Evolutionary conservation across 2,888 invertebrate species (phyloP).

Genomic region (Homarus gammarus): DNA sequence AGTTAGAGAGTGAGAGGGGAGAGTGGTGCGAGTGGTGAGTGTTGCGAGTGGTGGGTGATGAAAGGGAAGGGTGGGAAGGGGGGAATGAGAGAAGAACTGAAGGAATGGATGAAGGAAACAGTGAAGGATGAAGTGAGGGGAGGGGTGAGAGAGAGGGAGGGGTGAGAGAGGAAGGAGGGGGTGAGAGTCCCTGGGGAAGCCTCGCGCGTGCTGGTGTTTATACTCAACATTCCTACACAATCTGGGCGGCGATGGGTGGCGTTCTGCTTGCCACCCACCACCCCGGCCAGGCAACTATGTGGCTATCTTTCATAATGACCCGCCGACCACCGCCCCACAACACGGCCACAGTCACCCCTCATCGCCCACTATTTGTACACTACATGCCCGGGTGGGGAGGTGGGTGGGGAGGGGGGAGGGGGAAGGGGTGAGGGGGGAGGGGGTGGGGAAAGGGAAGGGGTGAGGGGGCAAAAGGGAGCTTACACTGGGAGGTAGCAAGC

Average conservation of each 20-base stretch:
- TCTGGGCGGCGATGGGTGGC: not conserved
- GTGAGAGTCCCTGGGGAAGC: not conserved
- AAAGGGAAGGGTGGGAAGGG: not conserved
- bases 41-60: too few species aligned
- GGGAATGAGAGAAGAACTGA: not conserved
- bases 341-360: not conserved
- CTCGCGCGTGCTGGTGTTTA: slow-evolving; percentile 5
- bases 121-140: too few species aligned
- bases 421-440: too few species aligned
- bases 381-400: too few species aligned
- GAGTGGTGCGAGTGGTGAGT: too few species aligned
- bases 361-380: too few species aligned
- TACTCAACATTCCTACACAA: not conserved
- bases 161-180: not conserved
- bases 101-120: not conserved
- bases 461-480: too few species aligned
- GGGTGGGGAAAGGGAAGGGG: too few species aligned
- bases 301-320: not conserved
- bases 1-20: too few species aligned
- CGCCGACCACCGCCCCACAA: not conserved
- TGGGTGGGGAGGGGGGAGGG: too few species aligned
- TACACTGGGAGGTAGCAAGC: too few species aligned
- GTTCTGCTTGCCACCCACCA: not conserved
- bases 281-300: not conserved
- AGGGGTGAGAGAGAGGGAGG: not conserved